phyloP scores from a whole-genome alignment of 2,113 vertebrate species.

The Hystrix brachyura region DNA sequence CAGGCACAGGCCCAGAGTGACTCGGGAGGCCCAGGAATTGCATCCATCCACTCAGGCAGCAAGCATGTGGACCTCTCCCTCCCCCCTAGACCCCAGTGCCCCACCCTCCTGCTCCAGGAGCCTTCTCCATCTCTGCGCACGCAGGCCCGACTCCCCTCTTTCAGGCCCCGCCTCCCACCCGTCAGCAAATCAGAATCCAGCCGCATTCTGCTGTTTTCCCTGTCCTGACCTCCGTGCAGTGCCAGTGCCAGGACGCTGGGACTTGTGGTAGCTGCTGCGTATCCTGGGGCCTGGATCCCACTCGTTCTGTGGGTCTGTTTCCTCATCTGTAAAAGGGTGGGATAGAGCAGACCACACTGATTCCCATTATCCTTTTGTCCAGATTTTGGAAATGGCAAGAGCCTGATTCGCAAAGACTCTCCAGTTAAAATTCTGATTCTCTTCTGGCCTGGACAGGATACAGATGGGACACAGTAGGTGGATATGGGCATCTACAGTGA shows the following conservation, averaged over 20 bases:
- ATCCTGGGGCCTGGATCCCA: background rate
- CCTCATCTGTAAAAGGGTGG: background rate
- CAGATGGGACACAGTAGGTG: background rate
- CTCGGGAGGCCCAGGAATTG: background rate
- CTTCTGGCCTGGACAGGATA: background rate
- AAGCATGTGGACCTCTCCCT: background rate
- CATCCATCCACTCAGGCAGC: background rate
- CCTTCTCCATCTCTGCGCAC: background rate
- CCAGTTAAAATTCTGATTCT: background rate
- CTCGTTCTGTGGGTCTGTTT: background rate
- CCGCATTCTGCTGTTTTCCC: background rate
- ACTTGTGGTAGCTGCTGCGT: rapidly evolving
- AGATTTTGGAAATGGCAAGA: background rate
- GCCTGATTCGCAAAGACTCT: background rate
- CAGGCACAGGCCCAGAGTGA: background rate
- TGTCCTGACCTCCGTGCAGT: background rate
- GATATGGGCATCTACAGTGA: background rate
- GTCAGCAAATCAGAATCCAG: background rate
- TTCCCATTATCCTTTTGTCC: background rate
- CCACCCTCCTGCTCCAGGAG: no score
- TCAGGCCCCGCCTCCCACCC: background rate
- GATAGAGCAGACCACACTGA: background rate
- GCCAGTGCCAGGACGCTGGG: no score
- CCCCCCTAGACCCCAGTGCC: background rate
- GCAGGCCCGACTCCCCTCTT: background rate